Conservation (phyloP, 2,888 invertebrate genomes). For the Dryococelus australis region DNA sequence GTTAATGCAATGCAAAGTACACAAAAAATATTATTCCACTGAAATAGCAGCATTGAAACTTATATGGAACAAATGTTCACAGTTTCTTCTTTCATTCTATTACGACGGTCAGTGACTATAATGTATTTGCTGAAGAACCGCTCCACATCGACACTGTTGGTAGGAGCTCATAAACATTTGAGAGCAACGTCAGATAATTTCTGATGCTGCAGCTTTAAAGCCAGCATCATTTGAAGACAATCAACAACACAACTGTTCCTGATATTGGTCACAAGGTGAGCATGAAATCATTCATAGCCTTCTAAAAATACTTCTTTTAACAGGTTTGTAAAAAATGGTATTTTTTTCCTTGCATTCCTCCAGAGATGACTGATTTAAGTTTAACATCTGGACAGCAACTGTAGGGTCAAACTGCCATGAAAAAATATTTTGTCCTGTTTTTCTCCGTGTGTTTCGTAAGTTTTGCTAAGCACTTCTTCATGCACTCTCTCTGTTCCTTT, state of each 20-base stretch:
- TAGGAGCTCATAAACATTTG: background rate
- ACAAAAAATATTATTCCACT: background rate
- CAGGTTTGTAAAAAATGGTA: background rate
- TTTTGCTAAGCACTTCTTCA: background rate
- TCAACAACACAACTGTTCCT: background rate
- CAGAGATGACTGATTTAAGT: background rate
- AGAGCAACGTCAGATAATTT: background rate
- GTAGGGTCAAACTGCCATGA: background rate
- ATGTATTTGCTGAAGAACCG: background rate
- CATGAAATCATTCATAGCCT: background rate
- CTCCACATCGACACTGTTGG: background rate
- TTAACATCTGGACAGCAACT: background rate
- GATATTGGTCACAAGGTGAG: conserved; percentile 1
- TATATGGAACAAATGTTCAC: background rate
- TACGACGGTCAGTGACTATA: background rate
- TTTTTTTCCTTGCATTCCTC: background rate
- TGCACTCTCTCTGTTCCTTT: background rate
- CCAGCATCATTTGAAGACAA: background rate
- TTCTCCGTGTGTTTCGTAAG: background rate
- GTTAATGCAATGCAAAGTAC: background rate
- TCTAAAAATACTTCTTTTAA: background rate
- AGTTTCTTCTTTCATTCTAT: background rate
- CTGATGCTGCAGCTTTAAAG: background rate
- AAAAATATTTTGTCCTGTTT: background rate
- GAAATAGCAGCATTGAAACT: background rate